Evolutionary conservation across 2,113 vertebrate genomes (phyloP).

Genomic region (Bungarus multicinctus): DNA sequence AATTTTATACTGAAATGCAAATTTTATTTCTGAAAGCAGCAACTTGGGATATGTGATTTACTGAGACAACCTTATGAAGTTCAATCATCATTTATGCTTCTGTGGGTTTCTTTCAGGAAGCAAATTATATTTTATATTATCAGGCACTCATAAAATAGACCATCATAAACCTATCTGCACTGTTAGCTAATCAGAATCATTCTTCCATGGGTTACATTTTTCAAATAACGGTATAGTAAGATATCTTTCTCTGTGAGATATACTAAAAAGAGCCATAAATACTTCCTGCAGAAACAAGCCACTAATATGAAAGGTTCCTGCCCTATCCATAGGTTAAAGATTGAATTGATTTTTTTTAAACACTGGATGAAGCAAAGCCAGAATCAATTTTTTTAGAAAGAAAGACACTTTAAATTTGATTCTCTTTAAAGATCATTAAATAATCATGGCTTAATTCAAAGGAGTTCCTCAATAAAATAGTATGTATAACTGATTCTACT

Average conservation of each 20-base stretch:
- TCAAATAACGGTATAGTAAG: conserved; percentile 34
- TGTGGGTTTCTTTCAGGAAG: conserved; percentile 31
- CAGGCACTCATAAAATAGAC: conserved; percentile 48
- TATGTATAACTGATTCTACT: background rate
- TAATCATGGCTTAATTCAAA: background rate
- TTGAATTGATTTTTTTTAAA: conserved; percentile 8
- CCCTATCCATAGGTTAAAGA: conserved; percentile 15
- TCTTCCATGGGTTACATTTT: conserved; percentile 53
- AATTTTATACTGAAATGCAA: conserved; percentile 21
- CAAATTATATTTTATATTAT: conserved; percentile 36
- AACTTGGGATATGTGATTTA: conserved; percentile 41
- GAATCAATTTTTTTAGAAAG: background rate
- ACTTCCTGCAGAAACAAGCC: conserved; percentile 5
- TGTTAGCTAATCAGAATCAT: conserved; percentile 51
- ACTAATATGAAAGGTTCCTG: background rate
- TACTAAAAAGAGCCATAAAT: background rate
- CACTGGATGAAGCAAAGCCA: conserved; percentile 11
- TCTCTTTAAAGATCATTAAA: background rate
- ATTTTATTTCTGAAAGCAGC: conserved; percentile 29
- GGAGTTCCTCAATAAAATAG: background rate
- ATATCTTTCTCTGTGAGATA: conserved; percentile 1
- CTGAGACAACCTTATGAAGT: conserved; percentile 10
- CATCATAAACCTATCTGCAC: conserved; percentile 34
- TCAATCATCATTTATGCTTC: conserved; percentile 19
- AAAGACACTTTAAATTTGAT: background rate